Base-by-base conservation (phyloP, 2,888 invertebrate species). In the Oegoconia quadripuncta region DNA sequence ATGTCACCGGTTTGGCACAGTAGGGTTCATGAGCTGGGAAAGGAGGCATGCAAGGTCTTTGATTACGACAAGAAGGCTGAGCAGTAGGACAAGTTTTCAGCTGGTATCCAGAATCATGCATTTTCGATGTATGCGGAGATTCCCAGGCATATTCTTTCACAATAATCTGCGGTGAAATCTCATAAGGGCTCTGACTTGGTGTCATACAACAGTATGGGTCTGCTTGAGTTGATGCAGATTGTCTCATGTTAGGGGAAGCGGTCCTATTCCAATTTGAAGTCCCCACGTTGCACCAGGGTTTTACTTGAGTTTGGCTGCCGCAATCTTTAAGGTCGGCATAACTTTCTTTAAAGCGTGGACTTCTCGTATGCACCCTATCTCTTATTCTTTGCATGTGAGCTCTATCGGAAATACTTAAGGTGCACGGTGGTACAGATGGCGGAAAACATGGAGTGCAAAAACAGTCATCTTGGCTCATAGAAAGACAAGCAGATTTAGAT, bases 111-210 rank as follows among this genome's bases (percentile, higher is more conserved):
- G 14, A 8, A 7, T 2, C n/a, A 9, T 22, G 16, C 13, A n/a
- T 2, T 13, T 8, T 6, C n/a, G 31, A 18, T 1, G 43, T 37
- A 2, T 34, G 46, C 8, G 42, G 23, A 1, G 64, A 52, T 34
- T 71, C 62, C 75, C 74, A 75, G 18, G 59, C 51, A 37, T 64
- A 70, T 40, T 79, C 69, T 37, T 70, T 72, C 2, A 74, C 48
- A 2, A 65, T 44, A 0, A 71, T 46, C 41, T 63, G 56, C 2
- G 72, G 69, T 1, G 56, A 41, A n/a, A 37, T 30, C 12, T 30
- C 30, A 12, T 16, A 23, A 11, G 23, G 37, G 14, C 15, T 37
- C 14, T 22, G 13, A 11, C 17, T 32, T 26, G 5, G 29, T 6
- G 20, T 20, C n/a, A n/a, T n/a, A n/a, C n/a, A n/a, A n/a, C n/a